Conservation (phyloP, 2,888 invertebrate genomes). For the Augochlorella aurata region DNA sequence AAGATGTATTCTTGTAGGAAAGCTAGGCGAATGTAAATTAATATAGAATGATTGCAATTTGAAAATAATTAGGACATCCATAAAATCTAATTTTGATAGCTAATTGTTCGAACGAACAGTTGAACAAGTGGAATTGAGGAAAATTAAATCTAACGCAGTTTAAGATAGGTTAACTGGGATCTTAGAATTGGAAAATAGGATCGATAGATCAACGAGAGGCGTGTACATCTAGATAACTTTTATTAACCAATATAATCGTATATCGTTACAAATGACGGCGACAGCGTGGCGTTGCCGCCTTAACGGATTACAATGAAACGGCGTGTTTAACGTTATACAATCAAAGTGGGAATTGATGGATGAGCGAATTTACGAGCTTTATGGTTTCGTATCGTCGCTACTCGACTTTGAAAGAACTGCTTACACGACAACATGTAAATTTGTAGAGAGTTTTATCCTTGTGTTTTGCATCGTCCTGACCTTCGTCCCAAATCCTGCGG, state of each 20-base stretch:
- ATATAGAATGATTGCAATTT: too few species aligned
- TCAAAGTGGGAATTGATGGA: constrained; percentile 77
- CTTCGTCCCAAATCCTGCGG: constrained; percentile 13
- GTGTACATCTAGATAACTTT: constrained; percentile 82
- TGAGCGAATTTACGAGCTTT: constrained; percentile 72
- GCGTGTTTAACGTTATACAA: constrained; percentile 76
- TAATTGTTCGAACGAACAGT: too few species aligned
- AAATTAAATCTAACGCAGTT: too few species aligned
- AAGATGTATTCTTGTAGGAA: too few species aligned
- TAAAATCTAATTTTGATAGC: too few species aligned
- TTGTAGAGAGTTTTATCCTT: constrained; percentile 67
- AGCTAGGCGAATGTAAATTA: too few species aligned
- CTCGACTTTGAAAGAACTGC: constrained; percentile 79
- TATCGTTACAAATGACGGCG: constrained; percentile 81
- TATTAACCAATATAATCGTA: constrained; percentile 81
- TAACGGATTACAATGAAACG: constrained; percentile 80
- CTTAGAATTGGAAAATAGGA: background rate
- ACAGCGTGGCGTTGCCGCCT: constrained; percentile 68
- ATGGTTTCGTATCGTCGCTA: constrained; percentile 75
- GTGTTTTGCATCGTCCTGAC: constrained; percentile 47
- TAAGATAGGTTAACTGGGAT: too few species aligned
- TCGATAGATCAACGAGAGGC: background rate
- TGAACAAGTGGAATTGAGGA: too few species aligned
- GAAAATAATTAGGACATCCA: too few species aligned
- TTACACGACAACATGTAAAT: constrained; percentile 81